Conservation (phyloP, 2,113 vertebrate genomes). For the Terrapene triunguis region DNA sequence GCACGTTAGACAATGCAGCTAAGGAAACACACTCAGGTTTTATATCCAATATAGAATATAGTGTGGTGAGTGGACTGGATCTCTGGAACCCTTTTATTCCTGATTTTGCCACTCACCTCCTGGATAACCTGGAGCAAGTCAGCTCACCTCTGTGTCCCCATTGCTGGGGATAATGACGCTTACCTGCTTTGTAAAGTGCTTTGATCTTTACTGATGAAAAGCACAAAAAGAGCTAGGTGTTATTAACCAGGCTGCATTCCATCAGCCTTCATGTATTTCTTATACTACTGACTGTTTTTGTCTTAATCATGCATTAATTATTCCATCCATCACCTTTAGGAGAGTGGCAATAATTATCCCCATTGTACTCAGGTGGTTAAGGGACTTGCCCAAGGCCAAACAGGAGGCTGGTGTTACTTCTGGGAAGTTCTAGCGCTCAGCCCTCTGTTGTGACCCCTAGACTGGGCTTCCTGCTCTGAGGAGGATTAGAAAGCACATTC, state of each 20-base stretch:
- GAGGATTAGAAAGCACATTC: background rate
- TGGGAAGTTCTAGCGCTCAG: background rate
- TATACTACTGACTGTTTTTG: background rate
- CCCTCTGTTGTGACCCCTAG: background rate
- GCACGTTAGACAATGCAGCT: fast-evolving
- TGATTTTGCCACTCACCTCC: background rate
- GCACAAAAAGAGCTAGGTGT: fast-evolving
- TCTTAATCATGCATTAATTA: background rate
- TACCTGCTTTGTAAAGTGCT: background rate
- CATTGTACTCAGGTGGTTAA: too few relatives aligned
- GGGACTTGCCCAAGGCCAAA: too few relatives aligned
- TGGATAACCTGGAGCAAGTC: background rate
- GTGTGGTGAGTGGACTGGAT: background rate
- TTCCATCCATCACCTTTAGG: too few relatives aligned
- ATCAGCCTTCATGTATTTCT: fast-evolving
- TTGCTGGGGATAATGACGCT: fast-evolving
- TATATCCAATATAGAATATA: background rate
- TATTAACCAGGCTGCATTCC: fast-evolving
- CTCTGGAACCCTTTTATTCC: background rate
- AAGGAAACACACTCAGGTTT: background rate
- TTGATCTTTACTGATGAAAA: background rate
- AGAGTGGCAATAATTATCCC: too few relatives aligned
- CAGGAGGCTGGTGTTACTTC: too few relatives aligned
- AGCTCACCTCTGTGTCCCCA: background rate
- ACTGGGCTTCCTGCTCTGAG: background rate